phyloP scores from a whole-genome alignment of 2,113 vertebrate genomes.

The Platysternon megacephalum region DNA sequence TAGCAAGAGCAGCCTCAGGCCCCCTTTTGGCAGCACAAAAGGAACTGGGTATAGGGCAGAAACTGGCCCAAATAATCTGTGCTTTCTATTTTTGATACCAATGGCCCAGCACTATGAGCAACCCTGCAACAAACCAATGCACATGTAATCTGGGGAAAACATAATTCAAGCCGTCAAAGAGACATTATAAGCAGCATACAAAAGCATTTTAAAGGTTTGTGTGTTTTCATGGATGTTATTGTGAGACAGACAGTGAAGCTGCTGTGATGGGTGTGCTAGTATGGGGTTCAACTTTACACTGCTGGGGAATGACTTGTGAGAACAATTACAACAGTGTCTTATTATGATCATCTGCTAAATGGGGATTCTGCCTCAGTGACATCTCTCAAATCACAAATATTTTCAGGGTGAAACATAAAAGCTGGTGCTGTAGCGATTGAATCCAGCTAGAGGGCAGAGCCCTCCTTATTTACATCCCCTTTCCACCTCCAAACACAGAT shows the following conservation, averaged over 20 bases:
- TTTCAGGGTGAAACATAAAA: background rate
- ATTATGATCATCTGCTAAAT: background rate
- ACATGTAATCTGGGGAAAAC: background rate
- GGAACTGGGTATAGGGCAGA: background rate
- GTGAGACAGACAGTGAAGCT: background rate
- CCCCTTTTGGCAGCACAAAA: background rate
- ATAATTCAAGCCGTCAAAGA: background rate
- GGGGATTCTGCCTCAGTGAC: background rate
- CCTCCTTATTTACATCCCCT: background rate
- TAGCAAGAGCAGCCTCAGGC: background rate
- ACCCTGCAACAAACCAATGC: background rate
- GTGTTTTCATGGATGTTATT: background rate
- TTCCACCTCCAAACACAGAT: background rate
- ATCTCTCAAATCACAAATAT: background rate
- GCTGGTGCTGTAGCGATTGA: background rate
- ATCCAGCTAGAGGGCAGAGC: background rate
- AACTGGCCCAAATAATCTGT: background rate
- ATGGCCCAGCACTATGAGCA: background rate
- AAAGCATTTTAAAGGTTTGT: background rate
- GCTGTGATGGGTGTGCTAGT: background rate
- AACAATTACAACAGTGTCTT: background rate
- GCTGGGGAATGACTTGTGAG: background rate
- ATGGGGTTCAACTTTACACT: background rate
- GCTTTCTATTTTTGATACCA: background rate
- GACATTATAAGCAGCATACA: background rate